Evolutionary conservation across 2,113 vertebrate species (phyloP).

Genomic region (Leptobrachium ailaonicum): DNA sequence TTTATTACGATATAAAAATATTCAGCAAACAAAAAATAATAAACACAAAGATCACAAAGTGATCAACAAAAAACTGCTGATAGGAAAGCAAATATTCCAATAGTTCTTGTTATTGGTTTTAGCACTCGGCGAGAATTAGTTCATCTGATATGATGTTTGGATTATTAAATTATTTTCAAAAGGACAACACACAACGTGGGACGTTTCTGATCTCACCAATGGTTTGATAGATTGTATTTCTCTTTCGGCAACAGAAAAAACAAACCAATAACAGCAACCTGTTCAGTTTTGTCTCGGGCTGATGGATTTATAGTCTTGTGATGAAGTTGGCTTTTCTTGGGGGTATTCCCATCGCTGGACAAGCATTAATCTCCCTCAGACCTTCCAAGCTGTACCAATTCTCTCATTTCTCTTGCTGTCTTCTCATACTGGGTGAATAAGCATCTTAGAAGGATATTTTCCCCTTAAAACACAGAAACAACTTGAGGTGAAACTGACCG

Average conservation of each 20-base stretch:
- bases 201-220: not conserved
- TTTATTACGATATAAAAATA: no score
- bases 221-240: not conserved
- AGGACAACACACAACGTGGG: not conserved
- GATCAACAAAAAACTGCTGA: no score
- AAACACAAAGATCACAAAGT: no score
- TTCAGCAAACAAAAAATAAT: no score
- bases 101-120: no score
- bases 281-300: conserved; percentile 5
- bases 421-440: not conserved
- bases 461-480: no score
- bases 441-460: not conserved
- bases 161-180: not conserved
- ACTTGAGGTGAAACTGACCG: no score
- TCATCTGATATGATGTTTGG: no score
- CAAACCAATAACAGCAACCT: not conserved
- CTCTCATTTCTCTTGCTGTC: not conserved
- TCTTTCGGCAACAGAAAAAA: not conserved
- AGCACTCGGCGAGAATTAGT: no score
- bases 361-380: not conserved
- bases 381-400: not conserved
- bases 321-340: conserved; percentile 29
- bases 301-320: conserved; percentile 38
- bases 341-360: conserved; percentile 15
- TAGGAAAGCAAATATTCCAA: no score